Base-by-base conservation (phyloP, 2,797 vertebrate genomes). In the Echeneis naucrates region DNA sequence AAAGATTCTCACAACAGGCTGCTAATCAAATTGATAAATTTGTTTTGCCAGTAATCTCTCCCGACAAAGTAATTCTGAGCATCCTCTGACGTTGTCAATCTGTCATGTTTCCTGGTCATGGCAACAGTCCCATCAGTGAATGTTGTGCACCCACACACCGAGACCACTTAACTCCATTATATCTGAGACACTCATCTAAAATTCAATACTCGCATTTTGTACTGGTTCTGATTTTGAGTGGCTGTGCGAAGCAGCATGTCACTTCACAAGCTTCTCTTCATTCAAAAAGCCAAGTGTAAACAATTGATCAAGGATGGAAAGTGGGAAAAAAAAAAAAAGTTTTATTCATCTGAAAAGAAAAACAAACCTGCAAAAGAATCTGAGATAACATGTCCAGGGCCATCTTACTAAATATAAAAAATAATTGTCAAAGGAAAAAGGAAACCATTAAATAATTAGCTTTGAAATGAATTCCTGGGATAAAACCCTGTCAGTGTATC, bases 141-240 rank as follows among this genome's bases (percentile, higher is more conserved):
- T 5, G 24, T 51, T 63, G 45, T 54, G 69, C 78, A 54, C 72
- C 78, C 55, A 80, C 70, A 77, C 54, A 60, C 57, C 16, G 40
- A 64, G 61, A 48, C 61, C 1, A 21, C 54, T 75, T 62, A 12
- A n/a, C 75, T 75, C 50, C 47, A 65, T 69, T 68, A 54, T 76
- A 60, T 78, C 71, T 14, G 37, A 17, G 0, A 1, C 50, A 24
- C 55, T 78, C 48, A 47, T 80, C 65, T 68, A 26, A 71, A 68
- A 77, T 81, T 63, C 55, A 85, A 68, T 59, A 38, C 61, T 59
- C 68, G 33, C 40, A 17, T 61, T 73, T 77, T 56, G 1, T 24
- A 53, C 32, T 17, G 35, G 67, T 53, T 73, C 37, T 33, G 19
- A 61, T n/a, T 74, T 38, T 44, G 37, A 77, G 65, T 75, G 65